phyloP scores from a whole-genome alignment of 2,797 vertebrate species.

The Paguma larvata region DNA sequence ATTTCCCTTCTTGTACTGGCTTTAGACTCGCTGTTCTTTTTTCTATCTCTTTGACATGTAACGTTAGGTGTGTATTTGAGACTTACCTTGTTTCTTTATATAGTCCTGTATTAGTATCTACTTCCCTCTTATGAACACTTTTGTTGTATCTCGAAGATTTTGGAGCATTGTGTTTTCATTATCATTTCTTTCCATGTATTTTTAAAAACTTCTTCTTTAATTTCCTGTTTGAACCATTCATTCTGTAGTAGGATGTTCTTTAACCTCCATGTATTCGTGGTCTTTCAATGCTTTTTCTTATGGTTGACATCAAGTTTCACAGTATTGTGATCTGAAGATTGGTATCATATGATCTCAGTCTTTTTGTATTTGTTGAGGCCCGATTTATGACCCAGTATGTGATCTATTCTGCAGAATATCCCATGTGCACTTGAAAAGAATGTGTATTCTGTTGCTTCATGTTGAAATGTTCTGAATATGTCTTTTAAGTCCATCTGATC shows the following conservation, averaged over 20 bases:
- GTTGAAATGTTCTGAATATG: background rate
- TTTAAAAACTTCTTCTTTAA: background rate
- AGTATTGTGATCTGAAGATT: background rate
- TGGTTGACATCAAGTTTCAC: background rate
- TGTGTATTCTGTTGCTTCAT: background rate
- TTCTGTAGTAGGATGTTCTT: background rate
- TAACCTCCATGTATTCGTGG: background rate
- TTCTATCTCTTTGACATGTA: background rate
- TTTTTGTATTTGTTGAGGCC: background rate
- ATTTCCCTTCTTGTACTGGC: background rate
- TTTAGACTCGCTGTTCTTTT: background rate
- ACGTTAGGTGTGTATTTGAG: background rate
- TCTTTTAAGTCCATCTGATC: background rate
- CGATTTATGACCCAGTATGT: background rate
- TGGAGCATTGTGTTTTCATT: background rate
- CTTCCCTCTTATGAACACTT: background rate
- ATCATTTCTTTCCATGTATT: background rate
- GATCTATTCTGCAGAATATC: background rate
- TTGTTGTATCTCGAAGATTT: background rate
- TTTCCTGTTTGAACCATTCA: background rate
- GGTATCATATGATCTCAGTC: background rate
- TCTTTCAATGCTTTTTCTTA: background rate
- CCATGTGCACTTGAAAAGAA: background rate
- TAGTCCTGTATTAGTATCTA: background rate
- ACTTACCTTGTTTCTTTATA: background rate